Evolutionary conservation across 2,113 vertebrate species (phyloP).

Genomic region (Scytalopus superciliaris): DNA sequence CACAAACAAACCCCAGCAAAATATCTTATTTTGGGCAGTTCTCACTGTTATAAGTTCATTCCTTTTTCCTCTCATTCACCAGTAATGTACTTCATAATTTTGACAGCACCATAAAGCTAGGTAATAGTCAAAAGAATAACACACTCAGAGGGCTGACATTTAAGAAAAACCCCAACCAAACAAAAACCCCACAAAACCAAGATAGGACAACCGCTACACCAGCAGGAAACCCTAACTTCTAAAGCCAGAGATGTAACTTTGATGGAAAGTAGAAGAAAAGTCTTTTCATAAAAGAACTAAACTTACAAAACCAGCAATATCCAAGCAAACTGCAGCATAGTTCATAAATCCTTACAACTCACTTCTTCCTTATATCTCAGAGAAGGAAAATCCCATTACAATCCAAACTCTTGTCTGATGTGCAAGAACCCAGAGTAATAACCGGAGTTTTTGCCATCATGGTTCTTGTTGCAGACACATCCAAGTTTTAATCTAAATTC

Average conservation of each 20-base stretch:
- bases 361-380: neutral
- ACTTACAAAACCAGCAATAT: conserved; percentile 23
- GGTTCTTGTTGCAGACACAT: neutral
- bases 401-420: neutral
- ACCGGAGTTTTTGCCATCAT: neutral
- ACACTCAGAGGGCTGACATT: neutral
- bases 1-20: neutral
- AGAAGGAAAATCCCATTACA: conserved; percentile 19
- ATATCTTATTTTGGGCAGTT: neutral
- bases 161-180: neutral
- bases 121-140: neutral
- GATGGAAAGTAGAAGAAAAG: conserved; percentile 51
- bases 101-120: neutral
- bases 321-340: conserved; percentile 18
- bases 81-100: neutral
- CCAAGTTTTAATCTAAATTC: conserved; percentile 6
- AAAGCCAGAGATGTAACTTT: conserved; percentile 9
- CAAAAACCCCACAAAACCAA: neutral
- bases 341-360: conserved; percentile 57
- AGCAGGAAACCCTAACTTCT: neutral
- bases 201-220: neutral
- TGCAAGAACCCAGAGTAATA: conserved; percentile 11
- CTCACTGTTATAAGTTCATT: neutral
- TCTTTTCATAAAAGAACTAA: conserved; percentile 53
- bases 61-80: neutral